A percentile compares a stretch with the other conserved stretches of the same genome.
Conservation (phyloP, 2,113 vertebrate genomes). For the Siphamia tubifer region DNA sequence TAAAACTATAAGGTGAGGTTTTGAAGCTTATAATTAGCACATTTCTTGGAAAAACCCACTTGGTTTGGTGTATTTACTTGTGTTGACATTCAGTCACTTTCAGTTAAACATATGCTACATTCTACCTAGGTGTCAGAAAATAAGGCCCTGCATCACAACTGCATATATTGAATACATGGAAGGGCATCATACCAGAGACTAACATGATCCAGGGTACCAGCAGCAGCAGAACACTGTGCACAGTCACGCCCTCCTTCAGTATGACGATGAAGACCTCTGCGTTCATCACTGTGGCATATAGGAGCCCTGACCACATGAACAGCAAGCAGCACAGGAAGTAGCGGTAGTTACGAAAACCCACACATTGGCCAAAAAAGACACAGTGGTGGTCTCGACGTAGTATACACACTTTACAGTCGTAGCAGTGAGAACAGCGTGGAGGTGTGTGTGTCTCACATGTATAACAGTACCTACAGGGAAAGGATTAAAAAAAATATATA, state of each 20-base stretch:
- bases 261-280: slow-evolving; percentile 85
- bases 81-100: no score
- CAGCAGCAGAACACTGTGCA: slow-evolving; percentile 85
- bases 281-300: slow-evolving; percentile 87
- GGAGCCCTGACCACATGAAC: slow-evolving; percentile 81
- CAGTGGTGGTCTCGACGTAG: slow-evolving; percentile 91
- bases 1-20: no score
- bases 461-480: slow-evolving; percentile 84
- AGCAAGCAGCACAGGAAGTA: slow-evolving; percentile 87
- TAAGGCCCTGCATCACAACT: not conserved
- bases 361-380: slow-evolving; percentile 88
- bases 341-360: slow-evolving; percentile 87
- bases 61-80: no score
- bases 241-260: slow-evolving; percentile 82
- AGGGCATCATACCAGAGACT: slow-evolving; percentile 79
- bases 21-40: no score
- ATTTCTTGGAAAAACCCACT: no score
- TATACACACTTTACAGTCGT: slow-evolving; percentile 86
- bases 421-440: slow-evolving; percentile 88
- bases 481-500: not conserved
- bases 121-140: no score
- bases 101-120: no score
- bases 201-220: slow-evolving; percentile 91
- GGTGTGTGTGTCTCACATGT: slow-evolving; percentile 88
- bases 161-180: not conserved